Evolutionary conservation across 2,888 invertebrate species (phyloP).

Genomic region (Cantharis flavilabris): DNA sequence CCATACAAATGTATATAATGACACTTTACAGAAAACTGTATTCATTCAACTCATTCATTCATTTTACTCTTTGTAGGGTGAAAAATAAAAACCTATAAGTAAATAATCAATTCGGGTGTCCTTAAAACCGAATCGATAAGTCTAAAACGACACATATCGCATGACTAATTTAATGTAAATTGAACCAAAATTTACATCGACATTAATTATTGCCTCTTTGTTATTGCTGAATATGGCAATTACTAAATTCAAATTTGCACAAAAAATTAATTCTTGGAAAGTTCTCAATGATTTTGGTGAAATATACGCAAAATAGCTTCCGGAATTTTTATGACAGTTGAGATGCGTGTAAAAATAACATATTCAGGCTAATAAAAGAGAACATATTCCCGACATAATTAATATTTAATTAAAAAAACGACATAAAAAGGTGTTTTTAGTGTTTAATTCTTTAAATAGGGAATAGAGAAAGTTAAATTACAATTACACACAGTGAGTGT

Average conservation of each 20-base stretch:
- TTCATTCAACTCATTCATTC: not conserved
- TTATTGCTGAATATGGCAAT: not conserved
- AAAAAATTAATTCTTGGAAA: not conserved
- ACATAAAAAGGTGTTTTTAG: too few relatives aligned
- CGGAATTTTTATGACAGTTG: not conserved
- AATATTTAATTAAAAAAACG: too few relatives aligned
- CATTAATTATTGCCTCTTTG: too few relatives aligned
- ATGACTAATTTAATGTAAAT: not conserved
- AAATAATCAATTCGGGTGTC: not conserved
- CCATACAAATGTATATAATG: not conserved
- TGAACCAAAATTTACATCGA: not conserved
- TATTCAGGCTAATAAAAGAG: not conserved
- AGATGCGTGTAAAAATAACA: not conserved
- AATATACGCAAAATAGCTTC: not conserved
- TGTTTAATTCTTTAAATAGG: too few relatives aligned
- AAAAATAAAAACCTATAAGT: not conserved
- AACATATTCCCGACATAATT: too few relatives aligned
- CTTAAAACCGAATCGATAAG: not conserved
- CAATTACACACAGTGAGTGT: too few relatives aligned
- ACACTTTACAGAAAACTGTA: not conserved
- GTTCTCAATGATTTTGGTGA: not conserved
- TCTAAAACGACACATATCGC: not conserved
- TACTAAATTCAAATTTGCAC: not conserved
- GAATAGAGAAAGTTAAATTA: too few relatives aligned
- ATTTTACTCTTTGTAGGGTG: not conserved